A percentile compares a stretch with the other conserved stretches of the same genome.
Evolutionary conservation across 2,113 vertebrate genomes (phyloP).

Genomic region (Xerus inauris): DNA sequence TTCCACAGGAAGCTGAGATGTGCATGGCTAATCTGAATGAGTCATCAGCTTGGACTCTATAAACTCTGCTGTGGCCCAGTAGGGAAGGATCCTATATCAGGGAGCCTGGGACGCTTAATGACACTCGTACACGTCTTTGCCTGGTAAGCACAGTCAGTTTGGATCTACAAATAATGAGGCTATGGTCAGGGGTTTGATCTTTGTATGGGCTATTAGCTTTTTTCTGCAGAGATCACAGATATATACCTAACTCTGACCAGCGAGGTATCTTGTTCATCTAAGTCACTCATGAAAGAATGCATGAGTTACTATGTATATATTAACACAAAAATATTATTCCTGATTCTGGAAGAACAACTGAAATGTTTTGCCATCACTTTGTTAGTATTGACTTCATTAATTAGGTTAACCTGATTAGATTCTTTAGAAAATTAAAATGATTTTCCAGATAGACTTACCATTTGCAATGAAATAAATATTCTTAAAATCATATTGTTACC

Average conservation of each 20-base stretch:
- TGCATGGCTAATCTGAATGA: not conserved
- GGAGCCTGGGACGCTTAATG: not conserved
- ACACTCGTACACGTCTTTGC: not conserved
- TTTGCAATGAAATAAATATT: not conserved
- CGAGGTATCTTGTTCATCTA: not conserved
- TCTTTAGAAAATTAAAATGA: not conserved
- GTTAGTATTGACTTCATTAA: not conserved
- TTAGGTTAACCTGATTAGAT: not conserved
- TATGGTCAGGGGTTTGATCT: not conserved
- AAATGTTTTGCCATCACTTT: not conserved
- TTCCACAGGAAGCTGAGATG: conserved; percentile 75
- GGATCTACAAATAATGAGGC: not conserved
- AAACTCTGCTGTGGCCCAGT: not conserved
- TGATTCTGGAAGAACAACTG: not conserved
- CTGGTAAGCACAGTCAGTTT: not conserved
- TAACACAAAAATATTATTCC: not conserved
- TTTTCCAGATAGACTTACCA: not conserved
- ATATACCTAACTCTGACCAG: not conserved
- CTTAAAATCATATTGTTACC: not conserved
- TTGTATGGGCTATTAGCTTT: not conserved
- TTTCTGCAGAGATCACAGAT: not conserved
- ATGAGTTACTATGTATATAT: not conserved
- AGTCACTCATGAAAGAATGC: not conserved
- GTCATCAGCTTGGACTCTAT: conserved; percentile 9
- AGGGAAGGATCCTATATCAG: not conserved